A percentile compares a stretch with the other conserved stretches of the same genome.
Evolutionary conservation across 2,113 vertebrate species (phyloP).

Genomic region (Otus sunia): DNA sequence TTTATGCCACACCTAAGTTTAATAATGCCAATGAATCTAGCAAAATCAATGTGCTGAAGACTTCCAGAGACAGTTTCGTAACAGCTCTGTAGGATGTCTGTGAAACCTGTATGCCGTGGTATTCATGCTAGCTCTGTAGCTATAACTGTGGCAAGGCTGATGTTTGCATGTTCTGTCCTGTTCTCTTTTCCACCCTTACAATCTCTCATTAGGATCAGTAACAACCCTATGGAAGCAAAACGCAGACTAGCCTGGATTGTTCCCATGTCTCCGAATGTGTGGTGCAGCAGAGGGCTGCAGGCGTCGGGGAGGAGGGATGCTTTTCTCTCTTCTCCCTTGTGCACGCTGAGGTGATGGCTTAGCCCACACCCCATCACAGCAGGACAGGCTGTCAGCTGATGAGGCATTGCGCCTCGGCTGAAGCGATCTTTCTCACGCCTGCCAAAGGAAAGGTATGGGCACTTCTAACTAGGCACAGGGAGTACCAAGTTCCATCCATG

Average conservation of each 20-base stretch:
- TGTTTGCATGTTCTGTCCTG: background rate
- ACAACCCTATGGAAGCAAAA: background rate
- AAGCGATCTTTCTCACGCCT: background rate
- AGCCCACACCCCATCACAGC: fast-evolving
- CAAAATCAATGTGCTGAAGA: background rate
- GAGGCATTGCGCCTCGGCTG: background rate
- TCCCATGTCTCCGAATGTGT: background rate
- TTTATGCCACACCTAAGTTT: background rate
- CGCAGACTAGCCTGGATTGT: background rate
- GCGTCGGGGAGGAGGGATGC: background rate
- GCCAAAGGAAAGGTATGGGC: background rate
- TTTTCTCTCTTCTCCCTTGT: background rate
- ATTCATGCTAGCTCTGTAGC: background rate
- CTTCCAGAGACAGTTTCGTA: background rate
- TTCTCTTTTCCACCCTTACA: background rate
- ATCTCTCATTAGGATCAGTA: background rate
- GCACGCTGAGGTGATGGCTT: background rate
- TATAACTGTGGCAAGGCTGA: background rate
- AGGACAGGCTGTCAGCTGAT: background rate
- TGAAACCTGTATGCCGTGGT: background rate
- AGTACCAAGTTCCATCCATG: background rate
- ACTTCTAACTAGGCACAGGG: background rate
- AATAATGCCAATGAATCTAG: background rate
- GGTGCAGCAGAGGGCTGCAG: background rate
- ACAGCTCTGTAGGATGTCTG: background rate